Evolutionary conservation across 2,113 vertebrate genomes (phyloP), one percentile per base, ranked within the genome.

Genomic region (Gnathonemus longibarbis): DNA sequence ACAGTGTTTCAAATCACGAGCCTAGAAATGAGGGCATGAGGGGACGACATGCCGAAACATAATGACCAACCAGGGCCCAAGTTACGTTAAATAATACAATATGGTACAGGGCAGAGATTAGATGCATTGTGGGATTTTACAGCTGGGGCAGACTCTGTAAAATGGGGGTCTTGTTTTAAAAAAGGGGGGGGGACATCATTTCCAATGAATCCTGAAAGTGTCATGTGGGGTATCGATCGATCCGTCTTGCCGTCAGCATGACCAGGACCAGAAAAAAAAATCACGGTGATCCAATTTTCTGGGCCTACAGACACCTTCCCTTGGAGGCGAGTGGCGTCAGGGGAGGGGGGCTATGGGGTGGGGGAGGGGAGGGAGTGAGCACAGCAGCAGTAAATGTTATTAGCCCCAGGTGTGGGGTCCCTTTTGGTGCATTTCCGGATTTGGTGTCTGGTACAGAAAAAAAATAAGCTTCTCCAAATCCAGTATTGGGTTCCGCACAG

Each of bases 201-300:
- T 96, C 95, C 94, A 95, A 91, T 93, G 95, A 95, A 95, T 96
- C 95, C 95, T 93, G 92, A 93, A 95, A 96, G 96, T 95, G 95
- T 96, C 95, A 95, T 95, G 94, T 88, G 91, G 94, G 91, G 91
- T 97, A 97, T 97, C 97, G 97, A 98, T 98, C 95, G 95, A 96
- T 97, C 91, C 96, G 96, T 95, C 96, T 96, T 97, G 96, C 97
- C 94, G 90, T 95, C 97, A 97, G 96, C 93, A 91, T 95, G 95
- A 95, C 95, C 93, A 80, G 94, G 96, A 95, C 96, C 92, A 90
- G 96, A 92, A 95, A 95, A 95, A 94, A 94, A 96, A 96, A 94
- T 97, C 97, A 96, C 96, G 96, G 95, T 96, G 97, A 97, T 97
- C 96, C 96, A 97, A 96, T 97, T 98, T 97, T 97, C 96, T 96